A percentile compares a stretch with the other conserved stretches of the same genome.
These are phyloP conservation scores for Sphinx pinastri DNA, from an alignment of 2,888 invertebrate species.

Conservation along the genomic window DNA sequence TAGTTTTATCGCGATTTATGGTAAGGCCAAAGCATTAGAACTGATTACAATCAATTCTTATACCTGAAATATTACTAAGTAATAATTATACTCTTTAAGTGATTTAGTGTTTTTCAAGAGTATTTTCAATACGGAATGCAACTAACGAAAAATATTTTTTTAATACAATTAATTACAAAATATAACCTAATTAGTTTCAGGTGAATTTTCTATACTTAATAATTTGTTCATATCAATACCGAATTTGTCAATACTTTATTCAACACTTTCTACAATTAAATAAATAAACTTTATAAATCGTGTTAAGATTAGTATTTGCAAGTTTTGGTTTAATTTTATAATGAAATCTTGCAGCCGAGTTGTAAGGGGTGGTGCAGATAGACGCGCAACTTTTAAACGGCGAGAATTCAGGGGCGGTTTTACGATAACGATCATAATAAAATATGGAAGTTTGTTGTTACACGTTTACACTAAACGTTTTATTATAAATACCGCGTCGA, in stretches of 20 bases:
- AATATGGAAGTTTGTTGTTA: constrained; percentile 82
- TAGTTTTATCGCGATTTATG: too few relatives aligned
- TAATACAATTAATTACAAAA: too few relatives aligned
- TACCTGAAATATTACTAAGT: too few relatives aligned
- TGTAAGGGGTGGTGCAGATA: constrained; percentile 46
- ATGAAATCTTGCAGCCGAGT: constrained; percentile 72
- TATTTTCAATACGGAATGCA: background rate
- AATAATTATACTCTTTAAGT: too few relatives aligned
- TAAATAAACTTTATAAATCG: constrained; percentile 5
- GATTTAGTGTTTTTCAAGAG: background rate
- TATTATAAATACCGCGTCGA: constrained; percentile 72
- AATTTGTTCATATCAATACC: too few relatives aligned
- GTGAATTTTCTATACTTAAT: too few relatives aligned
- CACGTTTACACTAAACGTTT: constrained; percentile 78
- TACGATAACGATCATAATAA: constrained; percentile 83
- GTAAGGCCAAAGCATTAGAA: too few relatives aligned
- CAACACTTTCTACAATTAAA: background rate
- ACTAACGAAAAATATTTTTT: background rate
- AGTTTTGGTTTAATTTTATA: constrained; percentile 72
- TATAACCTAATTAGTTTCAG: too few relatives aligned
- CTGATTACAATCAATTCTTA: too few relatives aligned
- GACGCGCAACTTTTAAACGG: constrained; percentile 72
- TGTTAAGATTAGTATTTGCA: constrained; percentile 30
- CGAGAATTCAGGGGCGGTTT: constrained; percentile 63
- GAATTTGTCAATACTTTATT: too few relatives aligned